Evolutionary conservation across 2,888 invertebrate species (phyloP).

Genomic region (Cremastobaeus sp.): DNA sequence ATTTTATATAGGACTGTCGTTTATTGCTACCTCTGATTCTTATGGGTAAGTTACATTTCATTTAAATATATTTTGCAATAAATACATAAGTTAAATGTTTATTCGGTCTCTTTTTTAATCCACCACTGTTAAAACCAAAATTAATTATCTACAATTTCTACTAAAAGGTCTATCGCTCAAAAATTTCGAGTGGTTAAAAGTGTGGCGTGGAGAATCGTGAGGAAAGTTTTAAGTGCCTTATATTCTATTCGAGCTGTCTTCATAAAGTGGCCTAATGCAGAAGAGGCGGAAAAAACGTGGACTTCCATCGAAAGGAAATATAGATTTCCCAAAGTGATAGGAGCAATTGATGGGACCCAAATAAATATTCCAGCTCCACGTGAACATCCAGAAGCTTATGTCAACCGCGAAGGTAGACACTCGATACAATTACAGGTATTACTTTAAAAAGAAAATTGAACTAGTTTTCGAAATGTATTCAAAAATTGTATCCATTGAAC

Average conservation of each 20-base stretch:
- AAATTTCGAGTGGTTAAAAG: conserved; percentile 50
- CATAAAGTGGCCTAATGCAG: background rate
- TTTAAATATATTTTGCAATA: too few relatives aligned
- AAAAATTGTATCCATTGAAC: background rate
- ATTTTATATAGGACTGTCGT: too few relatives aligned
- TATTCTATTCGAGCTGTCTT: background rate
- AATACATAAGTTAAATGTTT: too few relatives aligned
- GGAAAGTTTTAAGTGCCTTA: background rate
- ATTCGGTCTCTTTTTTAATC: too few relatives aligned
- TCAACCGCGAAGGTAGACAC: conserved; percentile 58
- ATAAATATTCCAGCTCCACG: conserved; percentile 50
- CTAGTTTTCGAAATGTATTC: background rate
- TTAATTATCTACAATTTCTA: background rate
- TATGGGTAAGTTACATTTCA: too few relatives aligned
- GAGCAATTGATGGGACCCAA: conserved; percentile 59
- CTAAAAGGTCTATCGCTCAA: conserved; percentile 53
- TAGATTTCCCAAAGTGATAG: conserved; percentile 57
- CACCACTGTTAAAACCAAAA: too few relatives aligned
- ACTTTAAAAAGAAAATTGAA: background rate
- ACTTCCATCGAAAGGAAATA: conserved; percentile 12
- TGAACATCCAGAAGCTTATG: conserved; percentile 49
- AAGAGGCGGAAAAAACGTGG: background rate
- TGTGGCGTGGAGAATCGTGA: conserved; percentile 32
- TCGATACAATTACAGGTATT: conserved; percentile 58
- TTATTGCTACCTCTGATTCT: too few relatives aligned